Evolutionary conservation across 2,888 invertebrate genomes (phyloP).

Genomic region (Pyrrhia umbra): DNA sequence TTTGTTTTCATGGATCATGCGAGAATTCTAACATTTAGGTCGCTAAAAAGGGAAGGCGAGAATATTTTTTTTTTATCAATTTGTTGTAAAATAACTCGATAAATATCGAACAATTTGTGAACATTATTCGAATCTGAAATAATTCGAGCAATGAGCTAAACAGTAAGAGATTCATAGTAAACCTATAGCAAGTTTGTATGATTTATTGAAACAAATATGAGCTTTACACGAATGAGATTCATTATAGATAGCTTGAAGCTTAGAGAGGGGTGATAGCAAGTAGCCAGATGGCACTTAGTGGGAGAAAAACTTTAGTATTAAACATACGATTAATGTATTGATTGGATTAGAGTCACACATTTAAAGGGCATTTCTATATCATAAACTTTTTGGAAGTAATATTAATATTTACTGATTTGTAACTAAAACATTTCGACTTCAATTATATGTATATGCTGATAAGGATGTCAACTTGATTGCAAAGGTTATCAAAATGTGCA

Average conservation of each 20-base stretch:
- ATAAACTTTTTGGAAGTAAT: conserved; percentile 1
- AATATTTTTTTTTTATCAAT: not conserved
- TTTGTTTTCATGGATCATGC: conserved; percentile 19
- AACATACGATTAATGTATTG: conserved; percentile 1
- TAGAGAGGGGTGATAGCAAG: conserved; percentile 37
- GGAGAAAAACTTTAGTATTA: conserved; percentile 68
- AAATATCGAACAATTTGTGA: not conserved
- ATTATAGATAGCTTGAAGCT: conserved; percentile 40
- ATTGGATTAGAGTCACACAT: not conserved
- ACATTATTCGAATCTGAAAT: not conserved
- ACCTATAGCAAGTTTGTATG: not conserved
- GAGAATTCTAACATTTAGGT: conserved; percentile 26
- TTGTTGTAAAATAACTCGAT: not conserved
- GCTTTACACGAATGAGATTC: conserved; percentile 32
- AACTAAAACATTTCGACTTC: not conserved
- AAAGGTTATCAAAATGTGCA: not conserved
- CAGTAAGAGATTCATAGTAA: conserved; percentile 32
- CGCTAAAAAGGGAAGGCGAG: conserved; percentile 1
- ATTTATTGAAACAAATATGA: conserved; percentile 14
- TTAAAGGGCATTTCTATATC: conserved; percentile 1
- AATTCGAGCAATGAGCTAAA: conserved; percentile 11
- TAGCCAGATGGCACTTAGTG: conserved; percentile 75
- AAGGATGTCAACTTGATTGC: not conserved
- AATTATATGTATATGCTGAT: not conserved
- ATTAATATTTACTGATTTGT: not conserved